Evolutionary conservation across 1,140 invertebrate genomes (phyloP), one percentile per base, ranked within the genome.

Genomic region (Drosophila nannoptera): DNA sequence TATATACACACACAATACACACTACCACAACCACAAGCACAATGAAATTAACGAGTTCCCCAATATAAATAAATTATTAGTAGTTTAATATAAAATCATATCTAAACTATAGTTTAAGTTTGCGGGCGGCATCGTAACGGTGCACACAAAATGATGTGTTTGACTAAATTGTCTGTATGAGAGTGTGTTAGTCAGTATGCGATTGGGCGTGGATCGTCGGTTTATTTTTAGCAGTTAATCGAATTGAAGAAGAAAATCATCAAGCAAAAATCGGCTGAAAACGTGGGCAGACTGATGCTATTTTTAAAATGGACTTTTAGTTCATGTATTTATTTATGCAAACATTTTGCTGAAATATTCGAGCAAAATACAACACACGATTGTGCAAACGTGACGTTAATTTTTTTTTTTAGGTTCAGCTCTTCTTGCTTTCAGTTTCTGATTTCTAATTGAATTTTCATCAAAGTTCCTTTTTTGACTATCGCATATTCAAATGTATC

Each of bases 341-440:
- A 74, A 63, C 54, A 67, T 67, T 68, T 72, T 43, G 69, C 46
- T 40, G 54, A 75, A 67, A 59, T 33, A 65, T 22, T 3, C 40
- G 46, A 54, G 49, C 16, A 60, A 73, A 66, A 69, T 45, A 46
- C 40, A 75, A 69, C 62, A 77, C 72, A 83, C 75, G 75, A 83
- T 75, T 77, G 53, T 73, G 58, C 55, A 84, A 84, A 83, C 78
- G 77, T 81, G 77, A 81, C 60, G 78, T 65, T 76, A 53, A 63
- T 59, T 76, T 81, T 22, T 59, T 76, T 81, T 62, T n/a, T 5
- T 31, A 49, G 38, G 53, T 40, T 69, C 63, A 49, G 63, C 55
- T 46, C 35, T 40, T 55, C 42, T 38, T 11, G 16, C 12, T 36
- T 67, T 42, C 31, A 43, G 29, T 67, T 54, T 56, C 33, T 58